Conservation (phyloP, 2,113 vertebrate species). For the Otolemur garnettii region DNA sequence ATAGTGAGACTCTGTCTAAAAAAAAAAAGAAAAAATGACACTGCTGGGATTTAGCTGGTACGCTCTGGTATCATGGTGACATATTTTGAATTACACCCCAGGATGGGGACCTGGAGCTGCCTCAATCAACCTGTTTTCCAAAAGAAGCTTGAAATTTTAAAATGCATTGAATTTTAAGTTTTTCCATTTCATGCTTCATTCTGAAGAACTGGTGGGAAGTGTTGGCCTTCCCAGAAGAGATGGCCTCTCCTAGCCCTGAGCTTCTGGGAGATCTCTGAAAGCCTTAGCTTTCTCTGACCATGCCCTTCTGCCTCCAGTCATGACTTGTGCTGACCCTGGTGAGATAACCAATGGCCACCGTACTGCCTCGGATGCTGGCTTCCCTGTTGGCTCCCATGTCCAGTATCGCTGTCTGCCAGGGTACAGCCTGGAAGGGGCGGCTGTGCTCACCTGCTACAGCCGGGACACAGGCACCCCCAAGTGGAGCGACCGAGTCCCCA, state of each 20-base stretch:
- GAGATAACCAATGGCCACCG: constrained; percentile 94
- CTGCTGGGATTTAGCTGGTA: neutral
- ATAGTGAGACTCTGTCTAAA: no score
- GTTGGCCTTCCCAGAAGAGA: neutral
- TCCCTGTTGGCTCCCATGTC: constrained; percentile 93
- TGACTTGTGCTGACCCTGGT: constrained; percentile 94
- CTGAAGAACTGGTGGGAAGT: neutral
- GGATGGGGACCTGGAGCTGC: neutral
- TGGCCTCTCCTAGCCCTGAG: neutral
- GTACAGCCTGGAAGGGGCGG: constrained; percentile 93
- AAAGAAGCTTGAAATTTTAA: constrained; percentile 23
- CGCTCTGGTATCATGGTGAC: neutral
- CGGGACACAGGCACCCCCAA: constrained; percentile 94
- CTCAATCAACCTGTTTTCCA: neutral
- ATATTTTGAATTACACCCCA: constrained; percentile 1
- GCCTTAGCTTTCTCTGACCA: neutral
- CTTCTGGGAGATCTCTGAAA: neutral
- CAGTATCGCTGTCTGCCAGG: constrained; percentile 95
- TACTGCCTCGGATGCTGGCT: constrained; percentile 91
- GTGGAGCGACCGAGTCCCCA: constrained; percentile 95
- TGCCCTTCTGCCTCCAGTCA: constrained; percentile 85
- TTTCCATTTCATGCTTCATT: neutral
- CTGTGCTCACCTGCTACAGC: constrained; percentile 93
- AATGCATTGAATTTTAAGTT: neutral
- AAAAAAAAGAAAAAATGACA: neutral